A percentile compares a stretch with the other conserved stretches of the same genome.
These are phyloP conservation scores for Ia io DNA, from an alignment of 2,113 vertebrate genomes.

Conservation along the genomic window DNA sequence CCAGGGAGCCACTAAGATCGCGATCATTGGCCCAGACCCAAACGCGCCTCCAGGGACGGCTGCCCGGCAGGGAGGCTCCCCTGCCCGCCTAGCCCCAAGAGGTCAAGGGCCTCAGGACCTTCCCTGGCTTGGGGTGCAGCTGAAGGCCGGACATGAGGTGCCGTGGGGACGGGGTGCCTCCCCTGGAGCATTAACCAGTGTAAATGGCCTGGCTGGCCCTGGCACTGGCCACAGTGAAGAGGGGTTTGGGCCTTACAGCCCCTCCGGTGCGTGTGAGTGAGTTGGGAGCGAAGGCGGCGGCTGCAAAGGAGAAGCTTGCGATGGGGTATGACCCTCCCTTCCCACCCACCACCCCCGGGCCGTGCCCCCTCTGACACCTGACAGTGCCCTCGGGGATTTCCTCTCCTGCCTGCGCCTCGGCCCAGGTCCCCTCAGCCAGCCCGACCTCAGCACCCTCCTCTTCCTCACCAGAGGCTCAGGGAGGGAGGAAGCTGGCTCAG, in stretches of 20 bases:
- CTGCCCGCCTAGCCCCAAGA: rapidly evolving
- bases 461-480: background rate
- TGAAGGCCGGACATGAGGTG: rapidly evolving
- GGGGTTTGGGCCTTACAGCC: rapidly evolving
- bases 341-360: rapidly evolving
- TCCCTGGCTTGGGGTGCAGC: background rate
- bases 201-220: rapidly evolving
- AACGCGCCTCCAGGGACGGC: background rate
- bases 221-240: rapidly evolving
- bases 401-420: rapidly evolving
- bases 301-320: rapidly evolving
- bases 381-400: rapidly evolving
- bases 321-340: rapidly evolving
- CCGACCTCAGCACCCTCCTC: background rate
- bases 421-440: too few species aligned
- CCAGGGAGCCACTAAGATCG: background rate
- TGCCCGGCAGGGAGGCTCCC: rapidly evolving
- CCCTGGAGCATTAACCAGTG: background rate
- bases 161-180: background rate
- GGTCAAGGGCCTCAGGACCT: rapidly evolving
- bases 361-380: rapidly evolving
- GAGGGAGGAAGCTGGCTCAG: background rate
- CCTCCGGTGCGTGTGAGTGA: rapidly evolving
- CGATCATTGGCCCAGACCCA: background rate
- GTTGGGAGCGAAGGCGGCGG: rapidly evolving